Evolutionary conservation across 2,888 invertebrate genomes (phyloP).

Genomic region (Callimorpha dominula): DNA sequence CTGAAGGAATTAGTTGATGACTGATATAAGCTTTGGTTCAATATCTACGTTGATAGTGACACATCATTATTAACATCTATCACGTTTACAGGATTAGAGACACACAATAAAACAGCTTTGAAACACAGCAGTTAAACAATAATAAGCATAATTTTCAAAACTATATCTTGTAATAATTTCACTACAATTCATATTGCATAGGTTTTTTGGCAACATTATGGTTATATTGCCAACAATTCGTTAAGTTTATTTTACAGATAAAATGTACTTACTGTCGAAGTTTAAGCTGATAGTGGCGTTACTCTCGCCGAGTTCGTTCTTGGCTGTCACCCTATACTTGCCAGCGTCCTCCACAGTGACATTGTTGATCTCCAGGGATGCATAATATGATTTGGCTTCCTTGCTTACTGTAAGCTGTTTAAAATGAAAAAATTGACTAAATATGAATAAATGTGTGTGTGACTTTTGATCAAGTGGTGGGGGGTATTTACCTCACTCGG

Average conservation of each 20-base stretch:
- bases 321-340: slow-evolving; percentile 98
- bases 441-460: not conserved
- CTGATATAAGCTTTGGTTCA: slow-evolving; percentile 79
- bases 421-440: not conserved
- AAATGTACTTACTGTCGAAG: slow-evolving; percentile 96
- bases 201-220: not conserved
- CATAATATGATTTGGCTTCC: slow-evolving; percentile 97
- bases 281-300: slow-evolving; percentile 98
- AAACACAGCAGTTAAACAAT: slow-evolving; percentile 57
- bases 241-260: not conserved
- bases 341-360: slow-evolving; percentile 99
- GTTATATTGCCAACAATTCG: not conserved
- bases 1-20: slow-evolving; percentile 80
- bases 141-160: slow-evolving; percentile 50
- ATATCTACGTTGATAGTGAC: slow-evolving; percentile 75
- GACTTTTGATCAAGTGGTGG: too few relatives aligned
- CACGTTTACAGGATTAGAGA: slow-evolving; percentile 69
- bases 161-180: slow-evolving; percentile 22
- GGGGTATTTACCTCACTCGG: too few relatives aligned
- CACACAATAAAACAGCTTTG: slow-evolving; percentile 71
- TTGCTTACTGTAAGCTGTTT: slow-evolving; percentile 94
- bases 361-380: slow-evolving; percentile 96
- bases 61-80: slow-evolving; percentile 58
- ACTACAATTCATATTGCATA: not conserved
- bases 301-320: slow-evolving; percentile 99